These are phyloP conservation scores for Fregetta grallaria DNA, from an alignment of 2,113 vertebrate genomes.

Conservation along the genomic window DNA sequence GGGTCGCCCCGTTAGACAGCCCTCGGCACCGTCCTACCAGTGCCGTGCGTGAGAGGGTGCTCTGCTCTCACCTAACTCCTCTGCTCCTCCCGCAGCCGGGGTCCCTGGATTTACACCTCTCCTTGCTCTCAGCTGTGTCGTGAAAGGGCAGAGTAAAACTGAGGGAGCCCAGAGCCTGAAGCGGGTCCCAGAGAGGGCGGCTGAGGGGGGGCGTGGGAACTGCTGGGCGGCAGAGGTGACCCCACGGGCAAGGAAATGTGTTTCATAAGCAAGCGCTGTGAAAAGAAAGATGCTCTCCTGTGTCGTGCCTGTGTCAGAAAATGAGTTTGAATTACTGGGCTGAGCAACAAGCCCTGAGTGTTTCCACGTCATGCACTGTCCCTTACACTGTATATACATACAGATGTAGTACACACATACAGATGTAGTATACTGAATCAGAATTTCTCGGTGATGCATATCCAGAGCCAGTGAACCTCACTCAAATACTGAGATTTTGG, in stretches of 20 bases:
- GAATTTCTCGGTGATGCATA: not conserved
- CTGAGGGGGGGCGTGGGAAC: not conserved
- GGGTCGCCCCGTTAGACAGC: not conserved
- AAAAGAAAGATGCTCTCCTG: not conserved
- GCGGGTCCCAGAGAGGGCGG: not conserved
- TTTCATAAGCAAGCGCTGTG: not conserved
- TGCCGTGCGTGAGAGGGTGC: not conserved
- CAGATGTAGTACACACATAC: accelerated
- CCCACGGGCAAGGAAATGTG: not conserved
- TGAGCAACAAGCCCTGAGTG: not conserved
- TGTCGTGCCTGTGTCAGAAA: not conserved
- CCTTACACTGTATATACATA: not conserved
- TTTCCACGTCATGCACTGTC: not conserved
- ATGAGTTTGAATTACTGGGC: not conserved
- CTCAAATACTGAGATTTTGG: not conserved
- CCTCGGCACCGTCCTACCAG: not conserved
- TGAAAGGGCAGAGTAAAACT: not conserved
- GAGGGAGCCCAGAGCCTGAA: not conserved
- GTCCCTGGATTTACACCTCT: not conserved
- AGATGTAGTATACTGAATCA: too few relatives aligned
- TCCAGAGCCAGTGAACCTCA: not conserved
- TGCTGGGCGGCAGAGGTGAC: not conserved
- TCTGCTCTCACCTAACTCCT: not conserved
- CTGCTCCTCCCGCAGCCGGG: not conserved
- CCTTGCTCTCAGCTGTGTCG: not conserved